phyloP scores from a whole-genome alignment of 2,113 vertebrate species.

The Leucoraja erinaceus region DNA sequence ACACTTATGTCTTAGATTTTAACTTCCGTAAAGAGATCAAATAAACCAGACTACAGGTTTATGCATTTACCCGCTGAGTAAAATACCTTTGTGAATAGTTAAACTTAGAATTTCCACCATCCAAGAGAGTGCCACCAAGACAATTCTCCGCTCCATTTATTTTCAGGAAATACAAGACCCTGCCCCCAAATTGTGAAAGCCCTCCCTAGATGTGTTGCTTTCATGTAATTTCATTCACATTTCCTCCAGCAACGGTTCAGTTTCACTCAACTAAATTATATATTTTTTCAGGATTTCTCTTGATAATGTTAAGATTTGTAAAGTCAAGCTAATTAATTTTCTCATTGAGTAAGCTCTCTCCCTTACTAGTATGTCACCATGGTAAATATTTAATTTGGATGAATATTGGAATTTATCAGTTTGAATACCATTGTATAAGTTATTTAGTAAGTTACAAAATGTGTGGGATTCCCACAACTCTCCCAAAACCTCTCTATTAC shows the following conservation, averaged over 20 bases:
- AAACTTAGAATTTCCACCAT: too few species aligned
- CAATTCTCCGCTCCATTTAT: too few species aligned
- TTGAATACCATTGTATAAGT: background rate
- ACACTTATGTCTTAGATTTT: background rate
- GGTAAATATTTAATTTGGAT: background rate
- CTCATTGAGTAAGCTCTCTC: background rate
- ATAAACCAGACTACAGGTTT: background rate
- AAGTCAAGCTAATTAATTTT: background rate
- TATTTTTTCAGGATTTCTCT: background rate
- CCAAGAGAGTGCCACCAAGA: too few species aligned
- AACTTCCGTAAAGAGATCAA: background rate
- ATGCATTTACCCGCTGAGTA: too few species aligned
- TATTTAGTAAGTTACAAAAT: background rate
- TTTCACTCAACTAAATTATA: background rate
- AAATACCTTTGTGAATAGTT: too few species aligned
- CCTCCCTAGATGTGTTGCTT: background rate
- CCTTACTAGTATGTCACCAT: background rate
- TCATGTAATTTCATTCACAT: background rate
- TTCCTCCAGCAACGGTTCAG: background rate
- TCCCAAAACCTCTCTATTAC: background rate
- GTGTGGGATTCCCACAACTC: background rate
- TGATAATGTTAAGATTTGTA: background rate
- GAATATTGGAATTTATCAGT: background rate
- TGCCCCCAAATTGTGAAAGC: background rate
- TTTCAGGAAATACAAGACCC: too few species aligned